phyloP scores from a whole-genome alignment of 2,113 vertebrate species.

The Ovibos moschatus region DNA sequence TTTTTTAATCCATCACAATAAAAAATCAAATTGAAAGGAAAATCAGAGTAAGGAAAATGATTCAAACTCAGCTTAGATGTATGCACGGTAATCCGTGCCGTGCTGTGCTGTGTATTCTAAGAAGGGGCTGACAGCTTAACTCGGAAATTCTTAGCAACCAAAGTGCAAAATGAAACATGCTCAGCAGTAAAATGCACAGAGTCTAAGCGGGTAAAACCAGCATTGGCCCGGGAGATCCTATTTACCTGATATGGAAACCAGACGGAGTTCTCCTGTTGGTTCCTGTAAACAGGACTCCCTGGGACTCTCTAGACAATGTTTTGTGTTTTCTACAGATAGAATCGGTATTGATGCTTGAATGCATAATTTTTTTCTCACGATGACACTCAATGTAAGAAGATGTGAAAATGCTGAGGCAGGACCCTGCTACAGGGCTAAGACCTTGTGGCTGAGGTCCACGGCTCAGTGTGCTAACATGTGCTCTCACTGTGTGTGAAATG shows the following conservation, averaged over 20 bases:
- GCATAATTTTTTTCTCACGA: not conserved
- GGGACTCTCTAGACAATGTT: not conserved
- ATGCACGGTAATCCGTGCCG: fast-evolving
- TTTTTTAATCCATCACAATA: not conserved
- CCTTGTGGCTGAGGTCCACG: too few species aligned
- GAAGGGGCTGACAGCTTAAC: not conserved
- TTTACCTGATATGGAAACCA: not conserved
- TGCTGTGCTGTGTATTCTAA: not conserved
- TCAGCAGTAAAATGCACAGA: not conserved
- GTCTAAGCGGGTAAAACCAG: not conserved
- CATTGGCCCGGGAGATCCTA: not conserved
- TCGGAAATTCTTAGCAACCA: not conserved
- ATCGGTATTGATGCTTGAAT: not conserved
- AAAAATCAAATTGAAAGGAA: not conserved
- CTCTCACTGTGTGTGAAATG: not conserved
- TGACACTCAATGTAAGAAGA: not conserved
- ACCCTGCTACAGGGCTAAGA: too few species aligned
- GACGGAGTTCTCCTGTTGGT: not conserved
- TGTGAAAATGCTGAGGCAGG: not conserved
- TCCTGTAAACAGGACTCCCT: not conserved
- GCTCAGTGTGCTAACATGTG: not conserved
- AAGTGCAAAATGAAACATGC: not conserved
- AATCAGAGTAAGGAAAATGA: not conserved
- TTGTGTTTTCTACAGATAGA: not conserved
- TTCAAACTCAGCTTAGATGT: not conserved